phyloP scores from a whole-genome alignment of 2,797 vertebrate genomes.

The Gobionotothen gibberifrons region DNA sequence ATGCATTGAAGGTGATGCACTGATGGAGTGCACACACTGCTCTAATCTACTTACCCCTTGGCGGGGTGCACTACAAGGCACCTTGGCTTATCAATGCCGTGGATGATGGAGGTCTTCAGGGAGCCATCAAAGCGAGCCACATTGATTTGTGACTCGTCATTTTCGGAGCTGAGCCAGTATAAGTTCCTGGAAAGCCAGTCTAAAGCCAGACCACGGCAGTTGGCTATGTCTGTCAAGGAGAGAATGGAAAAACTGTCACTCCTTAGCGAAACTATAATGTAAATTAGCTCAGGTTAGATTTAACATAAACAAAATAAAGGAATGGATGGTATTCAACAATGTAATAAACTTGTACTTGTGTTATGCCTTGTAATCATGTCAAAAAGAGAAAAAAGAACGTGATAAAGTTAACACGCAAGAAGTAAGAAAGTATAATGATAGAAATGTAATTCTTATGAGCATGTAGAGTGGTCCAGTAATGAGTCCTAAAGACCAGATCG shows the following conservation, averaged over 20 bases:
- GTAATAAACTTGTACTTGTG: neutral
- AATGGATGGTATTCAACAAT: neutral
- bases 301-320: neutral
- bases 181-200: slow-evolving; percentile 99
- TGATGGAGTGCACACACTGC: slow-evolving; percentile 54
- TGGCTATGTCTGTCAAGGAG: slow-evolving; percentile 90
- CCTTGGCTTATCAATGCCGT: slow-evolving; percentile 97
- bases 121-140: slow-evolving; percentile 97
- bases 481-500: too few species aligned
- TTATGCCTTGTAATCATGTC: neutral
- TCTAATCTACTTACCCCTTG: slow-evolving; percentile 92
- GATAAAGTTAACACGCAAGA: neutral
- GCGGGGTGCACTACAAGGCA: slow-evolving; percentile 95
- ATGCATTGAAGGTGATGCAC: slow-evolving; percentile 40
- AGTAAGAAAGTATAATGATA: neutral
- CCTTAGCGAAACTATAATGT: neutral
- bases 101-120: slow-evolving; percentile 97
- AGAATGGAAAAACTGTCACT: neutral
- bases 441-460: neutral
- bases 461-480: neutral
- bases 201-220: slow-evolving; percentile 94
- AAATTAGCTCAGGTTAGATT: neutral
- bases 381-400: neutral
- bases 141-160: slow-evolving; percentile 99
- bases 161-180: slow-evolving; percentile 99